Base-by-base conservation (phyloP, 2,888 invertebrate genomes). In the Netelia virgata region DNA sequence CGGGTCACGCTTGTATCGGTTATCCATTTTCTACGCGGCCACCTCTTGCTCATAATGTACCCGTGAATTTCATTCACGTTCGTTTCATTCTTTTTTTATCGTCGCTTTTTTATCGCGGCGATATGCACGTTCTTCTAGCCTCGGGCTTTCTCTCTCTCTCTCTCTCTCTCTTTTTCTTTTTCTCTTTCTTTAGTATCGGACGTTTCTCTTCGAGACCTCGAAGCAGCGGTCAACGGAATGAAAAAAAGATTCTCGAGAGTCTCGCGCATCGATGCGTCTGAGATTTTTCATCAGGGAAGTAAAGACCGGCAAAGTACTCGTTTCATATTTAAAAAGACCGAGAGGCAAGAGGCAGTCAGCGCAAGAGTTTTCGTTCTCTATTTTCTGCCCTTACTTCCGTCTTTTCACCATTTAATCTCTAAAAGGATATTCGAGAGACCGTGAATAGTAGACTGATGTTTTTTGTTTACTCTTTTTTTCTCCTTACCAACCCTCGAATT, bases 11-110 rank as follows among this genome's bases (percentile, higher is more conserved):
- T 73, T 59, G 50, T 81, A 81, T 81, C 63, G 85, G 83, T 88
- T 89, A 84, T 88, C 86, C 82, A 80, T 84, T 80, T 66, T 68
- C 66, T 10, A 23, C 6, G 18, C 16, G 20, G 18, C 43, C 36
- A 9, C 9, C 20, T 28, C 41, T 14, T n/a, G 47, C 53, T 55
- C 64, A 55, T 57, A 57, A 57, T 57, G 59, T 64, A 75, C 57
- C 70, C 57, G 36, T 16, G 36, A 11, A 69, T 78, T 28, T 59
- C 70, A 53, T 75, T 79, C 73, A 43, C 50, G 80, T 66, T 10
- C 59, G 8, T 23, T n/a, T 28, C 64, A 28, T 28, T 63, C 43
- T 36, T 61, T 57, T 16, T 50, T 43, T 50, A 16, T 18, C 23
- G 16, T 5, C 9, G 9, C 43, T 16, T 61, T 59, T 41, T 23